Conservation (phyloP, 1,140 invertebrate species). For the Tetramorium parvispinum region DNA sequence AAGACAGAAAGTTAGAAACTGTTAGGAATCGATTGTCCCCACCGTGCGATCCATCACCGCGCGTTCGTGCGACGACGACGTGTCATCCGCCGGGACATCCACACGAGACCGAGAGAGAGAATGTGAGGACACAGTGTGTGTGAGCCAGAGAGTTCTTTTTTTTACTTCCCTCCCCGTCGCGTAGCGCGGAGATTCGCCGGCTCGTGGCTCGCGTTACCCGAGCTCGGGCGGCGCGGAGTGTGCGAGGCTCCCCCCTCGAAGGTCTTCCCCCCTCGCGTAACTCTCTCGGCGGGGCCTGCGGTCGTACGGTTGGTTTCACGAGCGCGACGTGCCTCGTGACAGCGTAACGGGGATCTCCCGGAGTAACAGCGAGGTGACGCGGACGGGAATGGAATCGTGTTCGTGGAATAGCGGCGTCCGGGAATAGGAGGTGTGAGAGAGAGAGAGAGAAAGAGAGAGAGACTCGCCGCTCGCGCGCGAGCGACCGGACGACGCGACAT, state of each 20-base stretch:
- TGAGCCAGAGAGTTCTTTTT: background rate
- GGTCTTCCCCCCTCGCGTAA: background rate
- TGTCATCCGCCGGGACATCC: slow-evolving; percentile 47
- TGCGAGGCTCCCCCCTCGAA: background rate
- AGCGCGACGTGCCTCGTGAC: slow-evolving; percentile 2
- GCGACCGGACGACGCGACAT: slow-evolving; percentile 34
- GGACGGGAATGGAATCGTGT: slow-evolving; percentile 8
- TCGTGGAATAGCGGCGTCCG: slow-evolving; percentile 28
- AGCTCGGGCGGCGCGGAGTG: background rate
- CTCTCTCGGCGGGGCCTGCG: background rate
- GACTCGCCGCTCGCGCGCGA: background rate
- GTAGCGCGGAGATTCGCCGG: slow-evolving; percentile 7
- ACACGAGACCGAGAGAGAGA: slow-evolving; percentile 8
- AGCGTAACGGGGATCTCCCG: slow-evolving; percentile 17
- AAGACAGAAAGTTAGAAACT: slow-evolving; percentile 43
- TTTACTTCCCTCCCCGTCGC: background rate
- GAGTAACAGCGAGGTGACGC: slow-evolving; percentile 18
- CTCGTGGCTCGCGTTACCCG: slow-evolving; percentile 4
- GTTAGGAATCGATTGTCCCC: slow-evolving; percentile 60
- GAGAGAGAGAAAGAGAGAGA: slow-evolving; percentile 21
- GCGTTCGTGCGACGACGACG: slow-evolving; percentile 36
- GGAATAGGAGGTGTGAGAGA: background rate
- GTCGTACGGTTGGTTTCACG: background rate
- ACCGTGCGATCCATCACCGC: slow-evolving; percentile 60
- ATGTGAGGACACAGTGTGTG: slow-evolving; percentile 11